phyloP scores from a whole-genome alignment of 1,140 invertebrate genomes.

The Heterodera schachtii region DNA sequence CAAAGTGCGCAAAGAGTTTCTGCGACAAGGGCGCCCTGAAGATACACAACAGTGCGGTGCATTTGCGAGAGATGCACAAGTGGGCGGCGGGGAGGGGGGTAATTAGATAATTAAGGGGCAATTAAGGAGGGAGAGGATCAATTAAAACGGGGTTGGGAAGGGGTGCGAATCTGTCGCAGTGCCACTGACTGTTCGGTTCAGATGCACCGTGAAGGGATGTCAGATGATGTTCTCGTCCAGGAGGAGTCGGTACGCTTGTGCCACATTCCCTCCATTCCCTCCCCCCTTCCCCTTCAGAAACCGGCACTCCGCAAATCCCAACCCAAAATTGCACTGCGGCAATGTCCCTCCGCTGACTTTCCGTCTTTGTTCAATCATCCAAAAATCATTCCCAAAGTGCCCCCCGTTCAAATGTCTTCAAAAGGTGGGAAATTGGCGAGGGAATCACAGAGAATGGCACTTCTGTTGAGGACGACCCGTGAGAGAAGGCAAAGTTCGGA shows the following conservation, averaged over 20 bases:
- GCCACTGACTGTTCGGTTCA: not conserved
- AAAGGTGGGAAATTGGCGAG: not conserved
- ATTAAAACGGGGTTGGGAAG: not conserved
- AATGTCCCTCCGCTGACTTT: constrained; percentile 16
- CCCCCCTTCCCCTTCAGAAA: constrained; percentile 34
- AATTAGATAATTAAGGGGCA: not conserved
- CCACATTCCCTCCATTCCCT: constrained; percentile 65
- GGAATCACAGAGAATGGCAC: not conserved
- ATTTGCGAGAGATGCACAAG: constrained; percentile 91
- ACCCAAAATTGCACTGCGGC: constrained; percentile 48
- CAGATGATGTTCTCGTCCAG: constrained; percentile 88
- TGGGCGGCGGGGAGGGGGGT: constrained; percentile 66
- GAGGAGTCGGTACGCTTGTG: constrained; percentile 73
- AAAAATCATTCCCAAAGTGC: constrained; percentile 5
- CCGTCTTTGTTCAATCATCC: constrained; percentile 2
- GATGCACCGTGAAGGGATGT: constrained; percentile 89
- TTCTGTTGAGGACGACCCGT: not conserved
- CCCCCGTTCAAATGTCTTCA: not conserved
- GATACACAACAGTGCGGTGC: constrained; percentile 98
- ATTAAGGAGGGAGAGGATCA: not conserved
- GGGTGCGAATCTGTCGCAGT: too few species aligned
- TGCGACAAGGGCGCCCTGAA: constrained; percentile 88
- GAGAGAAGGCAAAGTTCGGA: not conserved
- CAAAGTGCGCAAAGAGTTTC: constrained; percentile 97
- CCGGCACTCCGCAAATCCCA: constrained; percentile 52